These are phyloP conservation scores for Nycticryphes semicollaris DNA, from an alignment of 2,113 vertebrate genomes.

Conservation along the genomic window DNA sequence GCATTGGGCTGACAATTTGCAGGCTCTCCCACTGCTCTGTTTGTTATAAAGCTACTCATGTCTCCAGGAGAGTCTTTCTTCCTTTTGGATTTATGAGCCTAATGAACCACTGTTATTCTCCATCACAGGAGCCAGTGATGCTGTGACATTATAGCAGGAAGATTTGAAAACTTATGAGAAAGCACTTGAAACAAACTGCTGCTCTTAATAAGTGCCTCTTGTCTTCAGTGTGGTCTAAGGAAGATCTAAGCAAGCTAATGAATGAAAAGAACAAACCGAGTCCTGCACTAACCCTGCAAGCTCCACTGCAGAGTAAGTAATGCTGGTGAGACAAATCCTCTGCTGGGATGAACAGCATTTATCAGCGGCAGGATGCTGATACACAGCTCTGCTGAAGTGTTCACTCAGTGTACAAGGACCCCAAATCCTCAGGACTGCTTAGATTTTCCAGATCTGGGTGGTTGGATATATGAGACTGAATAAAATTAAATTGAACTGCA, in stretches of 20 bases:
- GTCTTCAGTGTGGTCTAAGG: slow-evolving; percentile 47
- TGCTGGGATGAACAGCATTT: not conserved
- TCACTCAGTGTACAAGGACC: not conserved
- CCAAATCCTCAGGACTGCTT: not conserved
- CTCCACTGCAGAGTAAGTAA: not conserved
- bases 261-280: not conserved
- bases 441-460: not conserved
- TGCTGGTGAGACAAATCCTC: not conserved
- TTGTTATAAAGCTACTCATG: slow-evolving; percentile 58
- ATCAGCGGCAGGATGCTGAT: not conserved
- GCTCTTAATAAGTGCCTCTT: slow-evolving; percentile 32
- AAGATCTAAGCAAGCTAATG: slow-evolving; percentile 28
- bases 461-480: not conserved
- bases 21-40: slow-evolving; percentile 48
- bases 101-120: slow-evolving; percentile 52
- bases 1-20: slow-evolving; percentile 61
- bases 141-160: slow-evolving; percentile 25
- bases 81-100: slow-evolving; percentile 64
- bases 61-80: slow-evolving; percentile 51
- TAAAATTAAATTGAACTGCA: not conserved
- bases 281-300: not conserved
- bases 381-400: not conserved
- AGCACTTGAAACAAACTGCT: slow-evolving; percentile 48
- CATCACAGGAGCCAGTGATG: slow-evolving; percentile 28
- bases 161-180: slow-evolving; percentile 47